Evolutionary conservation across 1,140 invertebrate species (phyloP), one percentile per base, ranked within the genome.

Genomic region (Parapsyche elsis): DNA sequence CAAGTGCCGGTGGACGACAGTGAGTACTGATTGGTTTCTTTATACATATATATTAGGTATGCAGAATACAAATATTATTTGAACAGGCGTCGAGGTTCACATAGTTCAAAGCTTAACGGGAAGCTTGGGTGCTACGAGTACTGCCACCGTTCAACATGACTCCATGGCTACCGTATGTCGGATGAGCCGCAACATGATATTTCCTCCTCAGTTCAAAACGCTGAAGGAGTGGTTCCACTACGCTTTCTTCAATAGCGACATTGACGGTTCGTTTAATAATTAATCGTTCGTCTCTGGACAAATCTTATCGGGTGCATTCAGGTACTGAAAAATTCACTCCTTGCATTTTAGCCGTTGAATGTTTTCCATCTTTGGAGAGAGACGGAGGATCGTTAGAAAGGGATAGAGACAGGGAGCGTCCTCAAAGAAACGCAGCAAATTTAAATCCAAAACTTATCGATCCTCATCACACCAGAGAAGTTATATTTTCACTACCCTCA

Each of bases 141-240:
- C 92, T 84, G 89, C 93, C 84, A 91, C 93, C 84, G 92, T 91
- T 24, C 92, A 94, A 79, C 94, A 95, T 87, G 92, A 93, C 85
- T 96, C 94, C 30, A 97, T 97, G 94, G 97, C 95, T 9, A 97
- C 95, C 0, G 96, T 99, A 23, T 97, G 96, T 86, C 93, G 95
- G 84, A 93, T 99, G 79, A 95, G 96, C 57, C 90, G 97, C 70
- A 96, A 95, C 83, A 93, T 98, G 73, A 92, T 98, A 21, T 98
- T 98, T 88, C 97, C 97, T 67, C 97, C 97, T 24, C 97, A 98
- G 87, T 98, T 98, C 87, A 95, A 96, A 86, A 95, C 94, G 19
- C 89, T 98, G 9, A 94, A 95, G 84, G 97, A 99, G 88, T 99
- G 98, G 97, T 99, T 99, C 89, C 94, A 96, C 84, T 99, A 99